Conservation (phyloP, 2,797 vertebrate species). For the Serranus cabrilla region DNA sequence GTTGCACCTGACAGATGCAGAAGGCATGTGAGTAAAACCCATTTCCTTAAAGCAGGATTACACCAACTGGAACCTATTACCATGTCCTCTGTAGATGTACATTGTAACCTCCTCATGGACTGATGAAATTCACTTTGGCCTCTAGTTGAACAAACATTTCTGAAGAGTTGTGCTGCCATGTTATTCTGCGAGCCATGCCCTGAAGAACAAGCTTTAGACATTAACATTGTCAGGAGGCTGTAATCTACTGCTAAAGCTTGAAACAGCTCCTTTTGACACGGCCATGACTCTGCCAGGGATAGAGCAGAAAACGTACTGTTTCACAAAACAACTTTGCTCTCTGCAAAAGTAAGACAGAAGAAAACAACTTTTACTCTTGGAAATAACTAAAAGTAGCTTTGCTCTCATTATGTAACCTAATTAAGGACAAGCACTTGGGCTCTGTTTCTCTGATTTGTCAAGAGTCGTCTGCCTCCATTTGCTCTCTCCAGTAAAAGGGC, state of each 20-base stretch:
- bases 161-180: slow-evolving; percentile 72
- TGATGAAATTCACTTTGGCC: slow-evolving; percentile 73
- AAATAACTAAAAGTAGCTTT: slow-evolving; percentile 46
- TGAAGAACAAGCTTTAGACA: slow-evolving; percentile 82
- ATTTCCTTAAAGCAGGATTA: slow-evolving; percentile 48
- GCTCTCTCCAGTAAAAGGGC: slow-evolving; percentile 38
- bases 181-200: slow-evolving; percentile 65
- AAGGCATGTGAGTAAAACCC: slow-evolving; percentile 63
- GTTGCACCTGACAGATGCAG: slow-evolving; percentile 72
- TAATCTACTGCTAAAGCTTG: slow-evolving; percentile 65
- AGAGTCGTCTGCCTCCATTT: slow-evolving; percentile 40
- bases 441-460: slow-evolving; percentile 43
- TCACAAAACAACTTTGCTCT: slow-evolving; percentile 40
- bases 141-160: slow-evolving; percentile 71
- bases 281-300: slow-evolving; percentile 46
- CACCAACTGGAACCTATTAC: slow-evolving; percentile 62
- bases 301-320: slow-evolving; percentile 49
- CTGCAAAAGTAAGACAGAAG: slow-evolving; percentile 8
- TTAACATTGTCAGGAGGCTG: slow-evolving; percentile 76
- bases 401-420: slow-evolving; percentile 56
- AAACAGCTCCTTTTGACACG: slow-evolving; percentile 67
- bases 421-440: slow-evolving; percentile 39
- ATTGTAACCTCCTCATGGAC: slow-evolving; percentile 69
- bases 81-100: slow-evolving; percentile 57
- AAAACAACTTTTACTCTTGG: slow-evolving; percentile 1